A percentile compares a stretch with the other conserved stretches of the same genome.
Evolutionary conservation across 2,888 invertebrate species (phyloP).

Genomic region (Agrochola lota): DNA sequence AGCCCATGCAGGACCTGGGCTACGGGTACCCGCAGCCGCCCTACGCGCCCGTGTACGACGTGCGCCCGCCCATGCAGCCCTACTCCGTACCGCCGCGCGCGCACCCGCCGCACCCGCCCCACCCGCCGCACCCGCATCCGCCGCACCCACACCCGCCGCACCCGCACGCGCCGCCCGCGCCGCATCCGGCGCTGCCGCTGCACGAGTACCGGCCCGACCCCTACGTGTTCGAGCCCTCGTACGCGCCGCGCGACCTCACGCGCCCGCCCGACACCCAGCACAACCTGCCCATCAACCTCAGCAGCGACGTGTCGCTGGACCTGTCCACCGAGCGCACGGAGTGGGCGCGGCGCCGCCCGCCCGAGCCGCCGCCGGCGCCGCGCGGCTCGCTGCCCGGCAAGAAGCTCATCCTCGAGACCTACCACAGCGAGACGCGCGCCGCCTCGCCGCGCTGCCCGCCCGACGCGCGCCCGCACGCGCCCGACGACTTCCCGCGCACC

Average conservation of each 20-base stretch:
- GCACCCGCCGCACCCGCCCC: slow-evolving; percentile 68
- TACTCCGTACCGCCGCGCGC: slow-evolving; percentile 75
- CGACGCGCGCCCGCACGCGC: slow-evolving; percentile 64
- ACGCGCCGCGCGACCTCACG: slow-evolving; percentile 78
- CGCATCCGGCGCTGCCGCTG: slow-evolving; percentile 60
- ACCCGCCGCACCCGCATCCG: slow-evolving; percentile 43
- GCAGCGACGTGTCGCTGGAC: slow-evolving; percentile 87
- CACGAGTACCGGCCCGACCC: slow-evolving; percentile 75
- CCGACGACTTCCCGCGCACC: slow-evolving; percentile 79
- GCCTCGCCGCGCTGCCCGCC: slow-evolving; percentile 75
- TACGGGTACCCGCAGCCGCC: slow-evolving; percentile 79
- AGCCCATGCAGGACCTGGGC: slow-evolving; percentile 70
- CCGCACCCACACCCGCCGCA: slow-evolving; percentile 59
- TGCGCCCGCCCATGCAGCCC: slow-evolving; percentile 70
- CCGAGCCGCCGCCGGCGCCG: slow-evolving; percentile 79
- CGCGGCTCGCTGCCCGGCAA: slow-evolving; percentile 87
- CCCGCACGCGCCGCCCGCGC: slow-evolving; percentile 52
- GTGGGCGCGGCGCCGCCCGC: slow-evolving; percentile 84
- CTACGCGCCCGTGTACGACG: slow-evolving; percentile 75
- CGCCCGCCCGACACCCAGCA: slow-evolving; percentile 78
- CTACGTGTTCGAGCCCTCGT: slow-evolving; percentile 70
- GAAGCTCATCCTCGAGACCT: slow-evolving; percentile 88
- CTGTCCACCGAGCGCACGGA: slow-evolving; percentile 84
- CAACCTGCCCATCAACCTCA: slow-evolving; percentile 88
- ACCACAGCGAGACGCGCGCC: slow-evolving; percentile 85